Base-by-base conservation (phyloP, 2,113 vertebrate species). In the Rhineura floridana region DNA sequence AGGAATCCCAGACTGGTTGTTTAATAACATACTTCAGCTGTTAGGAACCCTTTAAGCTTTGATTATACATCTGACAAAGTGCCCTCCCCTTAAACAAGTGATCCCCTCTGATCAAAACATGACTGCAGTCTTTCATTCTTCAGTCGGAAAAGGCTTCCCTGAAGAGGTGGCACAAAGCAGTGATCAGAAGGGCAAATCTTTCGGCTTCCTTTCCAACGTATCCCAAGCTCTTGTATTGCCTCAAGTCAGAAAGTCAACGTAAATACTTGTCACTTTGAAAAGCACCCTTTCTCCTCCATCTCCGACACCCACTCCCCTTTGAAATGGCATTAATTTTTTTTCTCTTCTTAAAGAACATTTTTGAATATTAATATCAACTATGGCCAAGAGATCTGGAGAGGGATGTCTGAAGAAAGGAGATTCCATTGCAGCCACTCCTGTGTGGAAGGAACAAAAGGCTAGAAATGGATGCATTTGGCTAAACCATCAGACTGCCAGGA, bases 91-190 rank as follows among this genome's bases (percentile, higher is more conserved):
- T 81, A 88, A 93, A 78, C 0, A 0, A 90, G 76, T 55, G 1
- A 0, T 92, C 91, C 73, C 19, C 85, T 92, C 88, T 92, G 88
- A 94, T 92, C 87, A 88, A 91, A 88, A 89, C 21, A 78, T 88
- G 84, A 88, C 63, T n/a, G 88, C 75, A 89, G 83, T 75, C 75
- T 87, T 91, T 92, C 79, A 46, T 83, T 85, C 59, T 63, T 89
- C 76, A 88, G 88, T 12, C 0, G 3, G 33, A 72, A n/a, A 33
- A 23, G 48, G 28, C 55, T 79, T 79, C 55, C 86, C 52, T 86
- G 93, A 90, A 92, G 91, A 92, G 89, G 91, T 83, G 84, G 94
- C 87, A 90, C 92, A 90, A 85, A 84, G 81, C 69, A 89, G 79
- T 33, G 89, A 72, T 1, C 73, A 87, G 81, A 90, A 87, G 91